phyloP scores from a whole-genome alignment of 2,888 invertebrate species.

The Cyclophora albipunctata region DNA sequence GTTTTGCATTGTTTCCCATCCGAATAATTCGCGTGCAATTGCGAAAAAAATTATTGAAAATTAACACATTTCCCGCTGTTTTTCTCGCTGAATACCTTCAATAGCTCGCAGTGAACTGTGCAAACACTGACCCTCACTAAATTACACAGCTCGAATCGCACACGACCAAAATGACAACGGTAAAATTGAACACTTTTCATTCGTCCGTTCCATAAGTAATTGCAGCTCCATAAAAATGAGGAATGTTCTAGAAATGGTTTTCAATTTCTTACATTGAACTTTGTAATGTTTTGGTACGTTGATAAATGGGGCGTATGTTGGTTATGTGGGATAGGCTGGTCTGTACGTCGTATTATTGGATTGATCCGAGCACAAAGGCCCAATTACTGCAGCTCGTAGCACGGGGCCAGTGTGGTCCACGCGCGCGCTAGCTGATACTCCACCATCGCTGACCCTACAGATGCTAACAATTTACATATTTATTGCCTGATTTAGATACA shows the following conservation, averaged over 20 bases:
- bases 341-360: conserved; percentile 38
- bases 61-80: too few relatives aligned
- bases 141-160: too few relatives aligned
- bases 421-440: not conserved
- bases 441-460: not conserved
- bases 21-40: too few relatives aligned
- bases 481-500: too few relatives aligned
- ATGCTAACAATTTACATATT: not conserved
- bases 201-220: too few relatives aligned
- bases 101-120: too few relatives aligned
- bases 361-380: conserved; percentile 60
- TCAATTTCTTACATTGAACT: not conserved
- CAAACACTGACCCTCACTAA: too few relatives aligned
- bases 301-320: conserved; percentile 30
- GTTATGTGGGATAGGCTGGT: conserved; percentile 27
- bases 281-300: conserved; percentile 16
- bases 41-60: too few relatives aligned
- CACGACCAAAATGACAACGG: too few relatives aligned
- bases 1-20: too few relatives aligned
- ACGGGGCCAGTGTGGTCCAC: conserved; percentile 47
- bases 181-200: too few relatives aligned
- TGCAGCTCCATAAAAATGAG: not conserved
- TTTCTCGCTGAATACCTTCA: too few relatives aligned
- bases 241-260: conserved; percentile 1
- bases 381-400: conserved; percentile 53